Percentiles rank a stretch among this genome's conserved stretches.
These are phyloP conservation scores for Centruroides sculpturatus DNA, from an alignment of 1,140 invertebrate genomes.

Conservation along the genomic window DNA sequence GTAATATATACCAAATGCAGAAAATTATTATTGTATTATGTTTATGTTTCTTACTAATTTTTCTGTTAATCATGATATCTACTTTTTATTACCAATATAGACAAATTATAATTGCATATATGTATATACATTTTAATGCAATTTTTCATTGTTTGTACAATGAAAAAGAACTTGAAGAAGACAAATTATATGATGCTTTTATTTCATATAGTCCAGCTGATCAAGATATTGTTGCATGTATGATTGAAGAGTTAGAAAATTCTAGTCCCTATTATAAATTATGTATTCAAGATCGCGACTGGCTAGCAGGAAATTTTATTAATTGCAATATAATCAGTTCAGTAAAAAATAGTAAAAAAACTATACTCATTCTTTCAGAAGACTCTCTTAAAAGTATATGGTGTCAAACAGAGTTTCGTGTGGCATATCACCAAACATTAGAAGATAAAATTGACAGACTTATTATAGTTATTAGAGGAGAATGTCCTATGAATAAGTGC, in stretches of 20 bases:
- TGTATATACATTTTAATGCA: constrained; percentile 51
- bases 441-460: constrained; percentile 52
- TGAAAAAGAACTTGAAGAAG: constrained; percentile 50
- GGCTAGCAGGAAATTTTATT: constrained; percentile 52
- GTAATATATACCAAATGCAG: constrained; percentile 12
- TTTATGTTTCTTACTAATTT: constrained; percentile 15
- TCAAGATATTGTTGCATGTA: constrained; percentile 44
- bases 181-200: constrained; percentile 72
- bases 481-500: constrained; percentile 43
- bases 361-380: constrained; percentile 64
- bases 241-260: constrained; percentile 45
- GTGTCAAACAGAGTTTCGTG: constrained; percentile 68
- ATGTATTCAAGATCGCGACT: constrained; percentile 70
- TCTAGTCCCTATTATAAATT: constrained; percentile 28
- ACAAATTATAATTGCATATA: constrained; percentile 39
- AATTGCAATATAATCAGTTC: constrained; percentile 61
- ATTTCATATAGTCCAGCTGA: constrained; percentile 69
- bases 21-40: constrained; percentile 15
- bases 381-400: constrained; percentile 69
- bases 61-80: constrained; percentile 19
- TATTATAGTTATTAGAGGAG: constrained; percentile 61
- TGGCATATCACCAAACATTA: constrained; percentile 57
- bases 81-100: constrained; percentile 45
- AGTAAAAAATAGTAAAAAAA: constrained; percentile 59
- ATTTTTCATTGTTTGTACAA: constrained; percentile 47